phyloP scores from a whole-genome alignment of 2,888 invertebrate species.

The Hemicrepidius hirtus region DNA sequence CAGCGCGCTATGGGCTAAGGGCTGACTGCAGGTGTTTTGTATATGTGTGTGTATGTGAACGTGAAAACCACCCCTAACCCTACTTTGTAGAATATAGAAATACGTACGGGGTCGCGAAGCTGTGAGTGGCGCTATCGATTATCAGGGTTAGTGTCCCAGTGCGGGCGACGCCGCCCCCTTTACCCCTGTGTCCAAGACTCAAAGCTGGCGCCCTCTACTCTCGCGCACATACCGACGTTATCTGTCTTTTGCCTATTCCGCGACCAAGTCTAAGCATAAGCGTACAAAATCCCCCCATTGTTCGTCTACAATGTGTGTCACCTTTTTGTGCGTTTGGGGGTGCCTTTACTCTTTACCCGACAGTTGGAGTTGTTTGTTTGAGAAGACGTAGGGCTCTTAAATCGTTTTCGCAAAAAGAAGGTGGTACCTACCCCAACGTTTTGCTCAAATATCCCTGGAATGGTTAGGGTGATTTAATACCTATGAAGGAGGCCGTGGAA shows the following conservation, averaged over 20 bases:
- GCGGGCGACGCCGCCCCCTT: conserved; percentile 32
- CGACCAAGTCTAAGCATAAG: conserved; percentile 27
- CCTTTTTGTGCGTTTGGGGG: conserved; percentile 23
- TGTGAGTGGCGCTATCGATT: conserved; percentile 50
- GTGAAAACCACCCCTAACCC: conserved; percentile 40
- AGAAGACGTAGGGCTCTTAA: background rate
- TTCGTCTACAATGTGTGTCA: conserved; percentile 34
- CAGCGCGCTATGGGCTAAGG: conserved; percentile 14
- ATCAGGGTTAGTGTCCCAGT: conserved; percentile 48
- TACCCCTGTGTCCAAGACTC: conserved; percentile 13
- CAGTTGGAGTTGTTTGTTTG: conserved; percentile 3
- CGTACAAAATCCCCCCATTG: conserved; percentile 31
- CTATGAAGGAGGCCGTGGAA: background rate
- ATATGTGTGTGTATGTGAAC: conserved; percentile 25
- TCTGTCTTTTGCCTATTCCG: conserved; percentile 31
- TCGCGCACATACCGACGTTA: conserved; percentile 28
- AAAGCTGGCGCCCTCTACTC: conserved; percentile 43
- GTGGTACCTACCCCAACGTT: conserved; percentile 24
- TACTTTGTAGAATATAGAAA: conserved; percentile 39
- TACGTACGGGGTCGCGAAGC: conserved; percentile 46
- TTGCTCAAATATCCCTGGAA: conserved; percentile 2
- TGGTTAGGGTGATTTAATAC: background rate
- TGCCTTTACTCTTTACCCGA: conserved; percentile 1
- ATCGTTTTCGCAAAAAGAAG: conserved; percentile 1
- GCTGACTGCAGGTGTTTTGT: conserved; percentile 27